Conservation (phyloP, 2,113 vertebrate genomes). For the Petaurus breviceps region DNA sequence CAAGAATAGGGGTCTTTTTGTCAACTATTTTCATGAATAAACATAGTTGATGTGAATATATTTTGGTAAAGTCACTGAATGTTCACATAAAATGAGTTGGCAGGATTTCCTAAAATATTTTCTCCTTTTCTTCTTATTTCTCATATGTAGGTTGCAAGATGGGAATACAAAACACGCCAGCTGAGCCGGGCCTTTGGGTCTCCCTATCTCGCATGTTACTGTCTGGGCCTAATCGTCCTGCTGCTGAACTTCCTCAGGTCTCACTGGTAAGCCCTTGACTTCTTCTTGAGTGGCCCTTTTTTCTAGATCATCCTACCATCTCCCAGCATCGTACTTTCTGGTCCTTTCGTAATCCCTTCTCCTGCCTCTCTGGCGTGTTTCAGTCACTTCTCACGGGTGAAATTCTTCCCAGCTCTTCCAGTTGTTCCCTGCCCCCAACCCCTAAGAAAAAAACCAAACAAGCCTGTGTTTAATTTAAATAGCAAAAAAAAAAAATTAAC, state of each 20-base stretch:
- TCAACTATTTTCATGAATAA: neutral
- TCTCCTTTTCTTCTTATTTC: slow-evolving; percentile 41
- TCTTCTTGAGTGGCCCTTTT: too few species aligned
- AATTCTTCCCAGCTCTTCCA: neutral
- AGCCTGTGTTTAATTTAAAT: neutral
- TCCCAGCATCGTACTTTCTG: neutral
- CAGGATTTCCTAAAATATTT: neutral
- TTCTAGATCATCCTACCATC: too few species aligned
- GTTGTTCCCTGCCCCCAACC: neutral
- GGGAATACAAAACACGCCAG: slow-evolving; percentile 90
- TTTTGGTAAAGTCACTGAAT: neutral
- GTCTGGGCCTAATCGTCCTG: slow-evolving; percentile 87
- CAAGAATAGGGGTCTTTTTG: neutral
- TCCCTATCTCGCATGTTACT: slow-evolving; percentile 89
- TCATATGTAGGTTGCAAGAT: slow-evolving; percentile 89
- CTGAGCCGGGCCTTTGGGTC: slow-evolving; percentile 89
- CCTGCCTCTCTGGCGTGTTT: neutral
- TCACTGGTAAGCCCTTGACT: slow-evolving; percentile 88
- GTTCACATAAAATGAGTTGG: neutral
- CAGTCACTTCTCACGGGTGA: neutral
- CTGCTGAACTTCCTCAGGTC: slow-evolving; percentile 91
- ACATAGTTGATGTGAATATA: neutral
- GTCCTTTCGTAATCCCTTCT: neutral
- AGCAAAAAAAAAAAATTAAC: neutral
- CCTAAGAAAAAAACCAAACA: neutral